A percentile compares a stretch with the other conserved stretches of the same genome.
Evolutionary conservation across 2,888 invertebrate genomes (phyloP).

Genomic region (Ctenicera cuprea): DNA sequence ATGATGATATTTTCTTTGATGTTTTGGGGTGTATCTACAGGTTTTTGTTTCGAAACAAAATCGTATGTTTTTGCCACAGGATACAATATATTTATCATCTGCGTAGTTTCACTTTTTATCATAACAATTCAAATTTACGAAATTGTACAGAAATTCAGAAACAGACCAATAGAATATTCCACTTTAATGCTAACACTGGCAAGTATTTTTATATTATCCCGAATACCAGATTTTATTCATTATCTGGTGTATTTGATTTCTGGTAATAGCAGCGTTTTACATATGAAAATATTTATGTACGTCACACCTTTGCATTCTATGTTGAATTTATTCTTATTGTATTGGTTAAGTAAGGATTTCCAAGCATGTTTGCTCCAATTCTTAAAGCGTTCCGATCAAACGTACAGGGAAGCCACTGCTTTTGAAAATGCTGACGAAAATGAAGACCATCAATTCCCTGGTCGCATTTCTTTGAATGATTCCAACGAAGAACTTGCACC

Average conservation of each 20-base stretch:
- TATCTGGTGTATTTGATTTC: neutral
- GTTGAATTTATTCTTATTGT: conserved; percentile 22
- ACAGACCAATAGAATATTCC: neutral
- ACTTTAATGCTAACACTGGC: conserved; percentile 15
- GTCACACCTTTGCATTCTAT: conserved; percentile 7
- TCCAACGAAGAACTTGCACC: neutral
- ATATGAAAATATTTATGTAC: neutral
- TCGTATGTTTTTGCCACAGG: neutral
- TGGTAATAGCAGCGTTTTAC: neutral
- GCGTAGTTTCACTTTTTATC: neutral
- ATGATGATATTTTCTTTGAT: too few species aligned
- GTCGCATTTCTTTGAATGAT: too few species aligned
- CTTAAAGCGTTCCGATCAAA: neutral
- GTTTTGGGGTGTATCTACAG: neutral
- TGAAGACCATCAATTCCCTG: neutral
- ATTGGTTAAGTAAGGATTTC: conserved; percentile 13
- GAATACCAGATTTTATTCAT: neutral
- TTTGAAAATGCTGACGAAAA: neutral
- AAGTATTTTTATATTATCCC: neutral
- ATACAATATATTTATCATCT: neutral
- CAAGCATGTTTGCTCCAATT: conserved; percentile 29
- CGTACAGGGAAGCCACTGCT: neutral
- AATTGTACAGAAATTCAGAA: neutral
- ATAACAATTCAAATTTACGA: neutral
- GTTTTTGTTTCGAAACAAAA: conserved; percentile 7